A percentile compares a stretch with the other conserved stretches of the same genome.
Conservation (phyloP, 2,113 vertebrate species). For the Zapus hudsonius region DNA sequence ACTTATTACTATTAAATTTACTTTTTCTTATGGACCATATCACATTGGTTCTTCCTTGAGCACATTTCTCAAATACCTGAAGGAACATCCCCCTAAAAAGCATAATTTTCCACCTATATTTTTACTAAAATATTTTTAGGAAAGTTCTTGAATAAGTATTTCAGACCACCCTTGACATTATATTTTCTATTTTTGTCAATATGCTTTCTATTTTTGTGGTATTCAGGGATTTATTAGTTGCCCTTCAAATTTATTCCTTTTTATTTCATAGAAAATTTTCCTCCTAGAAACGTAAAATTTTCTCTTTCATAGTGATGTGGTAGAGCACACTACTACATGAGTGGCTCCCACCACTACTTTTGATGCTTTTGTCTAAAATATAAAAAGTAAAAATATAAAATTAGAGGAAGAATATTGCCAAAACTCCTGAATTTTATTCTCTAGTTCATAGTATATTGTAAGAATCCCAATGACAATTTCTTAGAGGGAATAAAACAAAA, state of each 20-base stretch:
- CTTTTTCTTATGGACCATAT: neutral
- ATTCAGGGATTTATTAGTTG: neutral
- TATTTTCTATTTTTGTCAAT: no score
- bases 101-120: neutral
- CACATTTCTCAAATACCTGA: neutral
- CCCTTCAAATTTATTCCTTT: neutral
- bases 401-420: no score
- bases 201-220: neutral
- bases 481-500: no score
- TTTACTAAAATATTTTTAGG: neutral
- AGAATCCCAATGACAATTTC: no score
- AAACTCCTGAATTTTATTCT: no score
- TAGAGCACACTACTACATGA: no score
- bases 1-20: neutral
- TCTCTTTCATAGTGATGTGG: neutral
- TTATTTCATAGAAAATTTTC: neutral
- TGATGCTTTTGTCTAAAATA: no score
- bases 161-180: neutral
- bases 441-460: no score
- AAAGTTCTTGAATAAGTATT: neutral
- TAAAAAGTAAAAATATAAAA: no score
- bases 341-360: no score
- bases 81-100: neutral
- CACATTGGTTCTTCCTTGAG: neutral
- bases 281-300: neutral